Evolutionary conservation across 2,797 vertebrate genomes (phyloP).

Genomic region (Silurus lanzhouensis): DNA sequence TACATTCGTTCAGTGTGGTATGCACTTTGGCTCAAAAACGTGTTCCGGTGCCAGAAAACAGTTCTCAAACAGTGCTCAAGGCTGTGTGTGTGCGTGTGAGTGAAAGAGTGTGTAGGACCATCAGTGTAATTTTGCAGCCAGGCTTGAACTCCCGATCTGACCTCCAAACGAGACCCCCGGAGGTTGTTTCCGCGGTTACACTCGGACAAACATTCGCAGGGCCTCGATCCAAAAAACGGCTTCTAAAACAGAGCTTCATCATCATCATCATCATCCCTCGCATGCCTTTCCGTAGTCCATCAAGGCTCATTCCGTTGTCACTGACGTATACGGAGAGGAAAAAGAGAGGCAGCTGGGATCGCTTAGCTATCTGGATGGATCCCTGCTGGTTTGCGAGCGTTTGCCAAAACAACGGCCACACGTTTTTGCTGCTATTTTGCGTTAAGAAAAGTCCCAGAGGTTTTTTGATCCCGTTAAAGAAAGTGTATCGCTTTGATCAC

Average conservation of each 20-base stretch:
- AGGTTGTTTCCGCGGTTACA: constrained; percentile 28
- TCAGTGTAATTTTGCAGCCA: background rate
- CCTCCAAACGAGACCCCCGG: constrained; percentile 9
- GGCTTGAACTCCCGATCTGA: constrained; percentile 10
- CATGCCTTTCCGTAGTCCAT: constrained; percentile 5
- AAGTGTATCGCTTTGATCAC: background rate
- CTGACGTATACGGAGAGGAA: background rate
- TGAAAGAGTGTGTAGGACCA: background rate
- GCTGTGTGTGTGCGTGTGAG: background rate
- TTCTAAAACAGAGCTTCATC: background rate
- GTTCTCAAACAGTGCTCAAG: background rate
- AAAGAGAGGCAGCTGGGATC: constrained; percentile 15
- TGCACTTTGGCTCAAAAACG: background rate
- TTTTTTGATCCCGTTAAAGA: background rate
- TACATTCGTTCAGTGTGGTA: background rate
- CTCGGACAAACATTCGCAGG: background rate
- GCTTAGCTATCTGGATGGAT: constrained; percentile 11
- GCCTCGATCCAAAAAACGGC: background rate
- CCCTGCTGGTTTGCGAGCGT: constrained; percentile 17
- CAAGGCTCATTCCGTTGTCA: background rate
- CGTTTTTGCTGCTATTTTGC: background rate
- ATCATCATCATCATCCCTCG: background rate
- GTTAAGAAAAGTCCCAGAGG: background rate
- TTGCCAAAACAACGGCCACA: background rate
- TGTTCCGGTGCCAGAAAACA: too few relatives aligned